Conservation (phyloP, 1,140 invertebrate species). For the Tetraneura akinire region DNA sequence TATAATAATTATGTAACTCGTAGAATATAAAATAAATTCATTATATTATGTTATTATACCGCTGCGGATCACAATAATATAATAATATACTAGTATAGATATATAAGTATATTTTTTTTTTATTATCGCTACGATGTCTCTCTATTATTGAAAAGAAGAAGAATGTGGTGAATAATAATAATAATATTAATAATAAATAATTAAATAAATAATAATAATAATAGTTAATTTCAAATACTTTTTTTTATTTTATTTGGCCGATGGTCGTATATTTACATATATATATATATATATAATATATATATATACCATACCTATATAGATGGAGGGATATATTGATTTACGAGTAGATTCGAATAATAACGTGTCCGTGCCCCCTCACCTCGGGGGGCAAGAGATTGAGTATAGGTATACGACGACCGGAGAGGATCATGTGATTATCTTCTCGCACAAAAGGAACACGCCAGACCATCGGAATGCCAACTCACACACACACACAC, state of each 20-base stretch:
- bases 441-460: constrained; percentile 47
- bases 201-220: constrained; percentile 28
- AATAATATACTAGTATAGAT: not conserved
- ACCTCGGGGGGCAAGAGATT: constrained; percentile 37
- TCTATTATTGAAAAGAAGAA: not conserved
- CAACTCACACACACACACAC: not conserved
- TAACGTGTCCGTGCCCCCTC: constrained; percentile 28
- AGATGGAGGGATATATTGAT: constrained; percentile 43
- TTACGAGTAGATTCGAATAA: constrained; percentile 48
- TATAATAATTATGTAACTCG: no score
- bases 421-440: constrained; percentile 36
- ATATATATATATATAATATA: not conserved
- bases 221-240: constrained; percentile 40
- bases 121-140: not conserved
- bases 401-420: not conserved
- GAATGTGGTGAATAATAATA: not conserved
- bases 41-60: not conserved
- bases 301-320: no score
- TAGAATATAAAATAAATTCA: no score
- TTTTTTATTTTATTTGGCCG: constrained; percentile 23
- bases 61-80: constrained; percentile 5
- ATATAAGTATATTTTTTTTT: not conserved
- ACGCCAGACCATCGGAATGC: constrained; percentile 34
- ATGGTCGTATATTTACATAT: not conserved
- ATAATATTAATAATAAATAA: no score